Evolutionary conservation across 1,140 invertebrate genomes (phyloP).

Genomic region (Brevipalpus yothersi): DNA sequence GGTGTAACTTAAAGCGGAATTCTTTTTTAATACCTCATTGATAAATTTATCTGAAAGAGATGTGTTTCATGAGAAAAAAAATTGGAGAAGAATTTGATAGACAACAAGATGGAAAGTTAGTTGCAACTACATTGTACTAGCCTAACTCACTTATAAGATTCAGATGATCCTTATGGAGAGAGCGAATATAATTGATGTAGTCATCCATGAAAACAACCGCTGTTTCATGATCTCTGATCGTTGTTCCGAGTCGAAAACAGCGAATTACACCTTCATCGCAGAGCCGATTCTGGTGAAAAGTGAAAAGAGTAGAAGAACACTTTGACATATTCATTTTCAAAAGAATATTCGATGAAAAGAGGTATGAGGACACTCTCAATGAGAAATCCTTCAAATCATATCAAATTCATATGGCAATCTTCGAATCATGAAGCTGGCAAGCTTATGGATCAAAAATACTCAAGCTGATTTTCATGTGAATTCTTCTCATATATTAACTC

Average conservation of each 20-base stretch:
- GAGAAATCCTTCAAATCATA: neutral
- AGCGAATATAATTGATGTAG: neutral
- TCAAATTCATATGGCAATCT: neutral
- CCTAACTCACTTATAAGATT: neutral
- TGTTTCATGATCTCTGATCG: neutral
- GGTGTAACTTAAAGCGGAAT: neutral
- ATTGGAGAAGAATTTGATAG: neutral
- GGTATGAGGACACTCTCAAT: neutral
- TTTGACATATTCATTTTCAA: neutral
- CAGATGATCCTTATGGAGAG: neutral
- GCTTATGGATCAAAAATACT: neutral
- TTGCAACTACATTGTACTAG: neutral
- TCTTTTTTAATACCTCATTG: neutral
- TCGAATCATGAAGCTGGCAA: neutral
- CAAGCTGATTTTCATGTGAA: neutral
- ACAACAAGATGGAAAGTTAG: neutral
- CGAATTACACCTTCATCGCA: neutral
- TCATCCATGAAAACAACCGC: neutral
- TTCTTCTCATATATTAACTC: too few relatives aligned
- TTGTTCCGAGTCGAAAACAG: neutral
- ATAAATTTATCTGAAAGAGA: neutral
- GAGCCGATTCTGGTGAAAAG: neutral
- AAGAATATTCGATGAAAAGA: neutral
- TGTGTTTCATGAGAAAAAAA: neutral
- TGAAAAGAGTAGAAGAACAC: neutral